Evolutionary conservation across 2,888 invertebrate species (phyloP).

Genomic region (Chymomyza procnemis): DNA sequence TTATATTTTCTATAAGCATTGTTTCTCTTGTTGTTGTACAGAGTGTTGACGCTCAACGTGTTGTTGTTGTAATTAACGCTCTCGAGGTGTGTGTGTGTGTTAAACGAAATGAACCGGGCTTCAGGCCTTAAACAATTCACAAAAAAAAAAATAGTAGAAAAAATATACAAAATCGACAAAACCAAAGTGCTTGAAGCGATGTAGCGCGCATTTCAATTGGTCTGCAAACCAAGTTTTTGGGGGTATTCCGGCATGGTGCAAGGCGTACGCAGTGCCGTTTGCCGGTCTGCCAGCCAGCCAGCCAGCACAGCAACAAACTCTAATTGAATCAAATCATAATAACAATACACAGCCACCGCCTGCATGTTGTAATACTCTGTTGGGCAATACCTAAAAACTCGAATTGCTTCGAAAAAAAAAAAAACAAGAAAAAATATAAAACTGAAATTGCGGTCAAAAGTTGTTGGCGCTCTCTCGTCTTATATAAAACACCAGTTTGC

Average conservation of each 20-base stretch:
- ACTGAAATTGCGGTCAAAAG: constrained; percentile 36
- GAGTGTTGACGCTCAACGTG: not conserved
- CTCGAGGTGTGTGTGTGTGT: constrained; percentile 7
- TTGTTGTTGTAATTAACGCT: not conserved
- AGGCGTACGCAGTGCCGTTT: not conserved
- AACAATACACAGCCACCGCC: constrained; percentile 34
- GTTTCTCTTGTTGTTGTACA: not conserved
- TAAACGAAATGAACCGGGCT: not conserved
- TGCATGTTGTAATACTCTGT: not conserved
- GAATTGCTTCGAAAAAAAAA: not conserved
- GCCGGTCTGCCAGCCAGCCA: constrained; percentile 34
- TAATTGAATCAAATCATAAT: constrained; percentile 59
- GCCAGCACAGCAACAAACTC: constrained; percentile 61
- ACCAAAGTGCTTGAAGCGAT: not conserved
- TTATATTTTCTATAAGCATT: not conserved
- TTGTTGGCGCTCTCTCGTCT: constrained; percentile 33
- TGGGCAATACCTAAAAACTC: constrained; percentile 12
- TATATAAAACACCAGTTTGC: constrained; percentile 67
- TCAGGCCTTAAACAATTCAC: not conserved
- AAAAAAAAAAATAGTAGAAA: too few species aligned
- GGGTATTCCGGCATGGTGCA: constrained; percentile 7
- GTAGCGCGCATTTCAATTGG: not conserved
- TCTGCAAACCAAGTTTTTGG: not conserved
- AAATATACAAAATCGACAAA: too few species aligned
- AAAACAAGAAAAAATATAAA: constrained; percentile 19